phyloP scores from a whole-genome alignment of 2,797 vertebrate genomes.

The Microctenopoma steveboyesi region DNA sequence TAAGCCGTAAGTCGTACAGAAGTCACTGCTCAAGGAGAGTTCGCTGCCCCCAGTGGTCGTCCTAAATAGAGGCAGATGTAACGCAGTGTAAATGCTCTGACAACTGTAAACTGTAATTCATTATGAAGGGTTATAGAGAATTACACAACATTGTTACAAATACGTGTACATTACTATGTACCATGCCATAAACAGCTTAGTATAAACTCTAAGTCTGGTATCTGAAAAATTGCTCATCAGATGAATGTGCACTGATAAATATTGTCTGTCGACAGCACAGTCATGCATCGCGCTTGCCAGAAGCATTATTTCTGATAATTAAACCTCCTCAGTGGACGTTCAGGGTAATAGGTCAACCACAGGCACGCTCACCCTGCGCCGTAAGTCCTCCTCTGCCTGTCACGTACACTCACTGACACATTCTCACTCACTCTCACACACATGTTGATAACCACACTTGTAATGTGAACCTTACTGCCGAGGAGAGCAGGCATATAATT shows the following conservation, averaged over 20 bases:
- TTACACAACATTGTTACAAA: too few relatives aligned
- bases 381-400: slow-evolving; percentile 40
- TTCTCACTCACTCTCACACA: slow-evolving; percentile 73
- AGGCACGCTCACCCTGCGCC: slow-evolving; percentile 50
- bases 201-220: not conserved
- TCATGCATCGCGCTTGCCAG: slow-evolving; percentile 32
- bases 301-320: slow-evolving; percentile 52
- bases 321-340: slow-evolving; percentile 50
- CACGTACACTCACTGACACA: slow-evolving; percentile 71
- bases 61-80: not conserved
- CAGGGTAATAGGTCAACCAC: slow-evolving; percentile 63
- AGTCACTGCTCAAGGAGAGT: not conserved
- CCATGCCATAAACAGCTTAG: too few relatives aligned
- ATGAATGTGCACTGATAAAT: slow-evolving; percentile 8
- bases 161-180: too few relatives aligned
- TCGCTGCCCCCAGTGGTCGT: not conserved
- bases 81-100: not conserved
- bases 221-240: slow-evolving; percentile 2
- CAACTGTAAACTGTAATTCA: not conserved
- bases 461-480: slow-evolving; percentile 76
- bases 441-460: slow-evolving; percentile 79
- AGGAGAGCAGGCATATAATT: slow-evolving; percentile 73
- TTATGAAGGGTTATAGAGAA: not conserved
- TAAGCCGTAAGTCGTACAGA: too few relatives aligned
- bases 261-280: slow-evolving; percentile 22